Base-by-base conservation (phyloP, 2,888 invertebrate species). In the Nephrotoma flavescens region DNA sequence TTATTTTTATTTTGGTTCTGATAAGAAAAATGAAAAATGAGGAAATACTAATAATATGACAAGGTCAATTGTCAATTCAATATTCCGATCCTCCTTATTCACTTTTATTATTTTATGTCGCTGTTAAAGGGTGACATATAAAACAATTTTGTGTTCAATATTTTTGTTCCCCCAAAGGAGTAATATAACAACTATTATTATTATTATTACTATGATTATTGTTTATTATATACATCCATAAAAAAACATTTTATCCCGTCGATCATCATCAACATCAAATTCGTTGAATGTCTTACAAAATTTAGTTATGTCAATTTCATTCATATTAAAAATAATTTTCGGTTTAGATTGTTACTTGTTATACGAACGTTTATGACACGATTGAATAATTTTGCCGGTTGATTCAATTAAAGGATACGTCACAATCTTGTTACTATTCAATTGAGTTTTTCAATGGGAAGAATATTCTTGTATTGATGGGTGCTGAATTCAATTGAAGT, bases 41-140 rank as follows among this genome's bases (percentile, higher is more conserved):
- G 42, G 42, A 42, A 84, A 84, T 84, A 42, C 41, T 84, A 84
- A 42, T 84, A 84, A 84, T 84, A 84, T 84, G 84, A 84, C 84
- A 84, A 84, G 84, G 84, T 84, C 84, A 84, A 84, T 84, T 84
- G 84, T 84, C 84, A 84, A 84, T 42, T 84, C 84, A 84, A 84
- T 84, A 84, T 84, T 84, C 84, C 15, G 6, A 84, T 42, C 84
- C 84, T 84, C 42, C 42, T 42, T n/a, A 0, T 84, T 71, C 71
- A 71, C 31, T 31, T 31, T 71, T 71, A 31, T 31, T 57, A 31
- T 19, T 71, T 71, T 71, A 71, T 71, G 71, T 11, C 71, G 31
- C 71, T 31, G 71, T 71, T 31, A 71, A 71, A 71, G 71, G 71
- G 71, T 71, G 71, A 71, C 71, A 71, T 71, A 47, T 71, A 71